phyloP scores from a whole-genome alignment of 1,140 invertebrate genomes.

The Drosophila nannoptera region DNA sequence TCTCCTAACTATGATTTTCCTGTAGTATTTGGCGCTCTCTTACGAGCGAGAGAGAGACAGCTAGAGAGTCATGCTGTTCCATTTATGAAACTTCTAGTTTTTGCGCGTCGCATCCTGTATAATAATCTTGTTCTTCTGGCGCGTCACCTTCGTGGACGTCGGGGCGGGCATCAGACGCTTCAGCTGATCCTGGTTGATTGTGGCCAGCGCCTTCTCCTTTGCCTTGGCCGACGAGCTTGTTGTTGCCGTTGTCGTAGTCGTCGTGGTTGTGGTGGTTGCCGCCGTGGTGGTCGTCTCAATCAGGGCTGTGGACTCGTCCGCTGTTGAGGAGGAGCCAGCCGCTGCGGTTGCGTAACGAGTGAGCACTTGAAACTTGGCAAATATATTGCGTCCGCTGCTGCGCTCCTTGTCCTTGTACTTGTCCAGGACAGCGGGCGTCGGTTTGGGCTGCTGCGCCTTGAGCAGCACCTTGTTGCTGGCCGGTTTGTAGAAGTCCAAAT shows the following conservation, averaged over 20 bases:
- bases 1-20: background rate
- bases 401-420: slow-evolving; percentile 78
- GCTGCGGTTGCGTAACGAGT: slow-evolving; percentile 69
- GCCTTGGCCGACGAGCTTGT: slow-evolving; percentile 31
- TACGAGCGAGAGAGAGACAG: background rate
- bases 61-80: slow-evolving; percentile 9
- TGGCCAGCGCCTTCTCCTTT: slow-evolving; percentile 62
- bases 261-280: slow-evolving; percentile 45
- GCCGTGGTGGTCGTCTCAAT: slow-evolving; percentile 63
- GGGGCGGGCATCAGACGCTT: slow-evolving; percentile 82
- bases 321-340: slow-evolving; percentile 60
- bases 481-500: slow-evolving; percentile 71
- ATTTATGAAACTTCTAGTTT: slow-evolving; percentile 58
- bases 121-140: slow-evolving; percentile 87
- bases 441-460: slow-evolving; percentile 48
- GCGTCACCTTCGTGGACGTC: slow-evolving; percentile 86
- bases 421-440: slow-evolving; percentile 57
- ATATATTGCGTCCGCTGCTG: slow-evolving; percentile 69
- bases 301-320: slow-evolving; percentile 61
- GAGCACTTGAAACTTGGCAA: slow-evolving; percentile 77
- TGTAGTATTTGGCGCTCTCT: background rate
- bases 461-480: slow-evolving; percentile 45
- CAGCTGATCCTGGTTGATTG: slow-evolving; percentile 82
- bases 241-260: slow-evolving; percentile 44
- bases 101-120: slow-evolving; percentile 82